Base-by-base conservation (phyloP, 2,113 vertebrate genomes). In the Brachionichthys hirsutus region DNA sequence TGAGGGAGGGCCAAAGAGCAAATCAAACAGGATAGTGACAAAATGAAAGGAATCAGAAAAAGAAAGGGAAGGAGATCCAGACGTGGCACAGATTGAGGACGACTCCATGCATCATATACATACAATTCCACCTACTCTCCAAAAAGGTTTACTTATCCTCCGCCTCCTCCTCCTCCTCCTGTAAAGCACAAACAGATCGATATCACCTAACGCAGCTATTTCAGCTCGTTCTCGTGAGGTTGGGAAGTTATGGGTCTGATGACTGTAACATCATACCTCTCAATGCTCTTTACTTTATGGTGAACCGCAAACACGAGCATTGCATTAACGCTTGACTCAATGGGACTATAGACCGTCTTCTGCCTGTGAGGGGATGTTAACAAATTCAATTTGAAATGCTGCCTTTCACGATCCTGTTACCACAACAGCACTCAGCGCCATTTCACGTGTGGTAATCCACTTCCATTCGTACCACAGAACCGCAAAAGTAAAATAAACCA, bases 381-480 rank as follows among this genome's bases (percentile, higher is more conserved):
- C 83, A 84, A 87, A 88, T 77, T 83, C 81, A 87, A 84, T 77
- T 66, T 83, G 41, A 85, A 87, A 80, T 68, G 73, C 63, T 77
- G 65, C 73, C 75, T 77, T 82, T 79, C 54, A 70, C 13, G 11
- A 67, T 69, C 47, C 36, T 9, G 67, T 54, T 62, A 68, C 64
- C 70, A 53, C 59, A 65, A 64, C 8, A 11, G 52, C 73, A 69
- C 69, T 83, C 52, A 63, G 54, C 70, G 78, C 64, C 75, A 80
- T 85, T 76, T 83, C 75, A 77, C 63, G 54, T 62, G 42, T 63
- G 59, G 58, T 48, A 38, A 78, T 70, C 57, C 62, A 54, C 67
- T 70, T 59, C 42, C 22, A 20, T 74, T 50, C 55, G 34, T 49
- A 57, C 16, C 16, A 24, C 43, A 42, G 45, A 50, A 70, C 15